phyloP scores from a whole-genome alignment of 2,113 vertebrate species.

The Pheucticus melanocephalus region DNA sequence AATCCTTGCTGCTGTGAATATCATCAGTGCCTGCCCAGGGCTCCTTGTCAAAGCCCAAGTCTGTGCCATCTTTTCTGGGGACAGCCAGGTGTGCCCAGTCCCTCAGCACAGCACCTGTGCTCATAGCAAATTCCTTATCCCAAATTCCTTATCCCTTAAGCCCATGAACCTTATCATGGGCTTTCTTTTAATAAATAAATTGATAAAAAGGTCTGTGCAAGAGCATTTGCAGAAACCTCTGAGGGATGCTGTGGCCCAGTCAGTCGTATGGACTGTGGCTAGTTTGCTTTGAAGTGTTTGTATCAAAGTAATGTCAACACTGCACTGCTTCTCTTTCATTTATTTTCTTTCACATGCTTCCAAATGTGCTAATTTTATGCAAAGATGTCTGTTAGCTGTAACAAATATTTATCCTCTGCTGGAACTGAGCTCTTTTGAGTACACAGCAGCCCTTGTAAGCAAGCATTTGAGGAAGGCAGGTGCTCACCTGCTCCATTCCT shows the following conservation, averaged over 20 bases:
- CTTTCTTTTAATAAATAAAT: neutral
- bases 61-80: neutral
- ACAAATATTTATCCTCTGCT: conserved; percentile 21
- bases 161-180: neutral
- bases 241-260: neutral
- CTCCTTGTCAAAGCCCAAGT: neutral
- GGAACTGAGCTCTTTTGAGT: neutral
- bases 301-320: neutral
- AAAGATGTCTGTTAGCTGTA: conserved; percentile 7
- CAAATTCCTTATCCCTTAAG: too few species aligned
- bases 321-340: neutral
- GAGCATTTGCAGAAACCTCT: neutral
- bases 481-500: conserved; percentile 4
- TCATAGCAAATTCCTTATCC: neutral
- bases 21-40: neutral
- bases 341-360: conserved; percentile 29
- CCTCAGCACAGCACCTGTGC: neutral
- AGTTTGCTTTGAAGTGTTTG: conserved; percentile 28
- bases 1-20: neutral
- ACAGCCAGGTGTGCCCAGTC: neutral
- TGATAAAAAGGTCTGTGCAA: neutral
- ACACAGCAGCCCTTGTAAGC: neutral
- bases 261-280: neutral
- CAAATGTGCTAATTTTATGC: conserved; percentile 33
- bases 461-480: neutral